A percentile compares a stretch with the other conserved stretches of the same genome.
Evolutionary conservation across 2,888 invertebrate genomes (phyloP).

Genomic region (Pristionchus maxplancki): DNA sequence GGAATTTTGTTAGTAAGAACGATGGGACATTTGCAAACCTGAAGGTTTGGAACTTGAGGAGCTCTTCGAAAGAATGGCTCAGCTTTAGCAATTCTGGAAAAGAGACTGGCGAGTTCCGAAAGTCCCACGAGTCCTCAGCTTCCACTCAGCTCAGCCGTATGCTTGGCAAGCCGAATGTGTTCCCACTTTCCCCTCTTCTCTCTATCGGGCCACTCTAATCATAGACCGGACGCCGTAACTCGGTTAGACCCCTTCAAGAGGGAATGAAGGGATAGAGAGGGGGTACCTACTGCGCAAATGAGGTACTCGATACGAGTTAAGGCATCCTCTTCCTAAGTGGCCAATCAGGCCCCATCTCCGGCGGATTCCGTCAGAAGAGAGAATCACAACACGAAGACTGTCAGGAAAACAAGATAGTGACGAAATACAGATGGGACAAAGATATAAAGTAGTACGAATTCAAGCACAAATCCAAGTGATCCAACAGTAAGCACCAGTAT

Average conservation of each 20-base stretch:
- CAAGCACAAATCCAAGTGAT: too few relatives aligned
- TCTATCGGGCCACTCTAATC: slow-evolving; percentile 42
- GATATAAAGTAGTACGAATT: too few relatives aligned
- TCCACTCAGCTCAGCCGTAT: neutral
- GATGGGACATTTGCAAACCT: too few relatives aligned
- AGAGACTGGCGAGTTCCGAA: too few relatives aligned
- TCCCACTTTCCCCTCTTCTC: neutral
- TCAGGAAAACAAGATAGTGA: neutral
- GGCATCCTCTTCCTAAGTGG: slow-evolving; percentile 29
- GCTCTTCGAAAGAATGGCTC: too few relatives aligned
- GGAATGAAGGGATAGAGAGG: neutral
- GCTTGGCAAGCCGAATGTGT: neutral
- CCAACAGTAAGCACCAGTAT: neutral
- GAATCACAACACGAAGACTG: neutral
- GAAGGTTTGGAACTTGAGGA: too few relatives aligned
- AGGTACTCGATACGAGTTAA: slow-evolving; percentile 43
- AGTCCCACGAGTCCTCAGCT: too few relatives aligned
- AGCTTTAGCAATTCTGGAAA: neutral
- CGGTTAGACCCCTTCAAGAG: slow-evolving; percentile 14
- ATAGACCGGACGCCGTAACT: slow-evolving; percentile 49
- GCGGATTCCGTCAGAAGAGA: neutral
- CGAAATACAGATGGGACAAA: neutral
- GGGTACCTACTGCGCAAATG: slow-evolving; percentile 39
- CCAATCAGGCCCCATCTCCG: neutral
- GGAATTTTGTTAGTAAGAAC: too few relatives aligned